Evolutionary conservation across 1,140 invertebrate species (phyloP).

Genomic region (Zaprionus ornatus): DNA sequence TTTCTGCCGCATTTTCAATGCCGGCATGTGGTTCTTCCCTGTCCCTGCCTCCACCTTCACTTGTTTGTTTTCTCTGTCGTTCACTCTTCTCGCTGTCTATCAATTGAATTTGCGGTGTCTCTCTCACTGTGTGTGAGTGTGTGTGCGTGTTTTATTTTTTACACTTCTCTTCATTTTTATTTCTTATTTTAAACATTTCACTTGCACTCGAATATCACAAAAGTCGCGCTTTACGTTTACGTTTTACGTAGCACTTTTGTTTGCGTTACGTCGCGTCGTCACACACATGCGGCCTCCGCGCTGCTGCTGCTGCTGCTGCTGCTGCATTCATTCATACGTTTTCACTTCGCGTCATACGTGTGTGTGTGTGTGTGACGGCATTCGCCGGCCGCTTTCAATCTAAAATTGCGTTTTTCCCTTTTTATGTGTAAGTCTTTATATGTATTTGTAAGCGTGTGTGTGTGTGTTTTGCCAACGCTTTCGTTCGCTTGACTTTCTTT

Average conservation of each 20-base stretch:
- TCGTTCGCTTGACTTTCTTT: constrained; percentile 50
- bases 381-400: constrained; percentile 49
- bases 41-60: background rate
- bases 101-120: constrained; percentile 55
- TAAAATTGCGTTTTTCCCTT: constrained; percentile 68
- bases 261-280: constrained; percentile 37
- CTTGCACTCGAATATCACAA: constrained; percentile 61
- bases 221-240: constrained; percentile 61
- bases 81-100: constrained; percentile 54
- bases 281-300: constrained; percentile 34
- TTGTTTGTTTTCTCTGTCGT: constrained; percentile 7
- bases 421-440: constrained; percentile 29
- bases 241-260: constrained; percentile 45
- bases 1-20: constrained; percentile 53
- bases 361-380: constrained; percentile 7
- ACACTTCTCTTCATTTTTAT: constrained; percentile 18
- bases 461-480: constrained; percentile 40
- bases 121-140: background rate
- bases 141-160: constrained; percentile 43
- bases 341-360: constrained; percentile 47
- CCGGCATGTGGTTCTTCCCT: constrained; percentile 42
- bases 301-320: background rate
- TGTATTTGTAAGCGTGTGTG: constrained; percentile 8
- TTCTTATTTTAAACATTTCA: constrained; percentile 36
- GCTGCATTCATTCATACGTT: constrained; percentile 69